Evolutionary conservation across 2,113 vertebrate genomes (phyloP).

Genomic region (Myanophis thanlyinensis): DNA sequence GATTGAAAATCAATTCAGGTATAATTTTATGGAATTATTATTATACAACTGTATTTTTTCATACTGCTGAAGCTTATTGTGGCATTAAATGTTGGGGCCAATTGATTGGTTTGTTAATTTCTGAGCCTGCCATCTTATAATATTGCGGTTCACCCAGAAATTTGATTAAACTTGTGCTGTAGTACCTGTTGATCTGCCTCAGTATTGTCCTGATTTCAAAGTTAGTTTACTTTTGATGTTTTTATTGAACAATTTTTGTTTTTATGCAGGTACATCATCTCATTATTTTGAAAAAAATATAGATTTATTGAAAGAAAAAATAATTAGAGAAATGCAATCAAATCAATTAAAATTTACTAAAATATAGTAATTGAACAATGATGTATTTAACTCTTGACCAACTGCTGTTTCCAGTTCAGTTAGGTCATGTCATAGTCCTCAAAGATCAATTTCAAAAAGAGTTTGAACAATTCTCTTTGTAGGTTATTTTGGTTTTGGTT

Average conservation of each 20-base stretch:
- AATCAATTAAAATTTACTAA: background rate
- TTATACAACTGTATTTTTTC: background rate
- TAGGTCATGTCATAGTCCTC: background rate
- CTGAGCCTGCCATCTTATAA: background rate
- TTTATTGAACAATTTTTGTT: background rate
- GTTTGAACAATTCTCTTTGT: background rate
- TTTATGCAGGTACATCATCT: background rate
- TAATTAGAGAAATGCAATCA: background rate
- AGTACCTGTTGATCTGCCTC: background rate
- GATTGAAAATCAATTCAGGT: background rate
- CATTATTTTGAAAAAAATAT: background rate
- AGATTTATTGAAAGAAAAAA: background rate
- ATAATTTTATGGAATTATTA: background rate
- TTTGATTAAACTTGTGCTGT: background rate
- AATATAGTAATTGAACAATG: background rate
- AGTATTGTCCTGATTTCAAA: background rate
- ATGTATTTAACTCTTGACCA: background rate
- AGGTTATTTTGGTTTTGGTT: background rate
- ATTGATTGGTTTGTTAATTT: background rate
- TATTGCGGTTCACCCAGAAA: background rate
- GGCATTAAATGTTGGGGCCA: background rate
- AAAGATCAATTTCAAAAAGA: constrained; percentile 11
- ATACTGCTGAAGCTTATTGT: background rate
- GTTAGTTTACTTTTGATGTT: background rate
- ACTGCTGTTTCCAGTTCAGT: background rate